Evolutionary conservation across 1,140 invertebrate species (phyloP).

Genomic region (Akabosia matsudoensis): DNA sequence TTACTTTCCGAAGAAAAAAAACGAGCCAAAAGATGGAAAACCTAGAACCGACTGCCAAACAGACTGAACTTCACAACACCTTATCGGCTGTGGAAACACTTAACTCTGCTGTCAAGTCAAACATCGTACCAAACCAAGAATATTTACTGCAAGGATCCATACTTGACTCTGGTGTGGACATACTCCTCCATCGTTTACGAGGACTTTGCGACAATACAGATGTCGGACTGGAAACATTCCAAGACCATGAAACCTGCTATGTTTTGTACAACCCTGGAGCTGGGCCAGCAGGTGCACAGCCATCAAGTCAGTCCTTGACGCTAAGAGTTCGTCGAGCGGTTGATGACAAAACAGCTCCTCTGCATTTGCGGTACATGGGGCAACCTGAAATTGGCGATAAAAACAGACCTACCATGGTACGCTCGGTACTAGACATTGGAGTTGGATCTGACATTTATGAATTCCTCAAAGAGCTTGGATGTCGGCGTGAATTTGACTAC

Average conservation of each 20-base stretch:
- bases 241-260: constrained; percentile 55
- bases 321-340: constrained; percentile 73
- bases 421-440: constrained; percentile 87
- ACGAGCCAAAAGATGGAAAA: constrained; percentile 23
- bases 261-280: constrained; percentile 16
- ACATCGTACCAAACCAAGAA: constrained; percentile 85
- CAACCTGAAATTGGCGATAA: constrained; percentile 63
- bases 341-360: constrained; percentile 73
- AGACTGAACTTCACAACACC: constrained; percentile 40
- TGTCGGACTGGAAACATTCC: constrained; percentile 80
- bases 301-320: constrained; percentile 57
- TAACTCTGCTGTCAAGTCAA: constrained; percentile 70
- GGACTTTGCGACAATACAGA: constrained; percentile 94
- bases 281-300: not conserved
- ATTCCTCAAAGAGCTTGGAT: constrained; percentile 88
- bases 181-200: constrained; percentile 82
- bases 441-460: constrained; percentile 84
- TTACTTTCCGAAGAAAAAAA: not conserved
- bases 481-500: constrained; percentile 87
- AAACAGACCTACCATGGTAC: constrained; percentile 79
- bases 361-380: constrained; percentile 72
- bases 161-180: constrained; percentile 83
- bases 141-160: constrained; percentile 89
- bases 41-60: constrained; percentile 37
- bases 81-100: constrained; percentile 69